These are phyloP conservation scores for Microcebus tavaratra DNA, from an alignment of 2,113 vertebrate species.

Conservation along the genomic window DNA sequence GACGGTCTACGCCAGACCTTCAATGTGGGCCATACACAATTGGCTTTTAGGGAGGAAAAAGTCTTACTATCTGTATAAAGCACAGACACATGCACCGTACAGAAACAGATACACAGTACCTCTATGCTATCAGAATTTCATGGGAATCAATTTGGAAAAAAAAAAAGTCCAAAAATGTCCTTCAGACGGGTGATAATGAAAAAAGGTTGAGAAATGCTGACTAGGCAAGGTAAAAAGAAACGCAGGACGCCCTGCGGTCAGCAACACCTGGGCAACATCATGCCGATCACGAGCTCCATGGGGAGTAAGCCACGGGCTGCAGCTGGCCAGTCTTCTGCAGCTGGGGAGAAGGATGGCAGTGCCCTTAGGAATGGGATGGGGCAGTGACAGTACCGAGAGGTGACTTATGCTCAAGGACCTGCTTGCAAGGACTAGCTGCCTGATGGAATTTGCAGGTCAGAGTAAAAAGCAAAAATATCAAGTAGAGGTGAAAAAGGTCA, in stretches of 20 bases:
- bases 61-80: background rate
- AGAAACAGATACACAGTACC: background rate
- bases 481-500: background rate
- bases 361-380: background rate
- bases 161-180: background rate
- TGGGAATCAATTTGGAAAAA: background rate
- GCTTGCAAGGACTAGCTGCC: background rate
- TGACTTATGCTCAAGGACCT: background rate
- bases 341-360: background rate
- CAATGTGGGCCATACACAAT: background rate
- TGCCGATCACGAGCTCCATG: fast-evolving
- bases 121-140: background rate
- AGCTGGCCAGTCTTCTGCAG: background rate
- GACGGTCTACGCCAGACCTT: background rate
- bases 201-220: background rate
- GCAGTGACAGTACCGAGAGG: background rate
- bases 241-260: background rate
- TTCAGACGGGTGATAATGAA: background rate
- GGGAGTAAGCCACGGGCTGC: background rate
- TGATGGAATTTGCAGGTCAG: background rate
- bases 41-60: background rate
- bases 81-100: fast-evolving
- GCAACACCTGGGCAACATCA: background rate
- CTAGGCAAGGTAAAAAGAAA: background rate
- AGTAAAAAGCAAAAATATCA: background rate